Base-by-base conservation (phyloP, 2,888 invertebrate genomes). In the Epinotia bilunana region DNA sequence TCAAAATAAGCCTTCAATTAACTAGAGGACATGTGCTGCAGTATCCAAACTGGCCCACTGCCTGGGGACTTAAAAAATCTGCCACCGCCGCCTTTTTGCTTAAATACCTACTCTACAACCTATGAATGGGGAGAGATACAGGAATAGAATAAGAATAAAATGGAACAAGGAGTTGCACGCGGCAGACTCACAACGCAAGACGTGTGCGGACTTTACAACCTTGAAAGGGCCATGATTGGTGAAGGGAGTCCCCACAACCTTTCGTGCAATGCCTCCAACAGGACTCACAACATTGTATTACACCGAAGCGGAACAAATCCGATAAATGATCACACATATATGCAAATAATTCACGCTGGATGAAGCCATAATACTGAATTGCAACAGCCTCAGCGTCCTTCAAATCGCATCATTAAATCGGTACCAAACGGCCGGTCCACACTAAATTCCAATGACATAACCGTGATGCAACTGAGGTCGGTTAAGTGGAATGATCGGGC, bases 371-470 rank as follows among this genome's bases (percentile, higher is more conserved):
- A 69, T 46, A 28, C 60, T 7, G 28, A 76, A 77, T 80, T 80
- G 75, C 57, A 60, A 46, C 77, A 63, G 63, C 62, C 39, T 60
- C 60, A 55, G 33, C 89, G 91, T 90, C 91, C 92, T 91, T 92
- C 90, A 88, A 85, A 87, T 87, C 84, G 85, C 77, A 84, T 82
- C 77, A 68, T 72, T 73, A 74, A 72, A 71, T 81, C 81, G 82
- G 82, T 79, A 81, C 78, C 75, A 69, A 85, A 83, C 80, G 78
- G 79, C 80, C 81, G 83, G 81, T 82, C 78, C 82, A 83, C 70
- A 77, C 83, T 76, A 85, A 86, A 89, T 87, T 86, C 88, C 88
- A 84, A 87, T 93, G 92, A 92, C 86, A 91, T 92, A 93, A 91
- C 79, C 79, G 80, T 91, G 91, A 90, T 88, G 90, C 89, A 90